Evolutionary conservation across 2,888 invertebrate genomes (phyloP).

Genomic region (Venusia cambrica): DNA sequence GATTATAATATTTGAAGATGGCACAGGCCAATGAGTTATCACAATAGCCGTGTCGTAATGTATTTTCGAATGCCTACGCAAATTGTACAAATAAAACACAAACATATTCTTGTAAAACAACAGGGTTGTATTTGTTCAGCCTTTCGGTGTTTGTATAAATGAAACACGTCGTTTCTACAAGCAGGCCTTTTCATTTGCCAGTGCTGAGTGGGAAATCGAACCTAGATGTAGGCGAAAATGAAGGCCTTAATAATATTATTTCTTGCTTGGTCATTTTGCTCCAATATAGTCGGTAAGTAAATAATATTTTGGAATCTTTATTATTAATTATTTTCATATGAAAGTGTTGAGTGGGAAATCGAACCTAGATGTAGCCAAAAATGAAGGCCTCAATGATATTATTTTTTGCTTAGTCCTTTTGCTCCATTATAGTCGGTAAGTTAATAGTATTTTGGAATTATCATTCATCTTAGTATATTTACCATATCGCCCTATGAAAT

Average conservation of each 20-base stretch:
- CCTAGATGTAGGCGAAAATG: slow-evolving; percentile 14
- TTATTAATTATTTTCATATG: slow-evolving; percentile 11
- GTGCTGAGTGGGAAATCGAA: slow-evolving; percentile 10
- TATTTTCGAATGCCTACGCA: slow-evolving; percentile 14
- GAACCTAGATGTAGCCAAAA: slow-evolving; percentile 10
- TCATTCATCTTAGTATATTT: too few species aligned
- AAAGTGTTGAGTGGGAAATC: slow-evolving; percentile 11
- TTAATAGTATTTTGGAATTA: background rate
- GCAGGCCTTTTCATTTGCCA: slow-evolving; percentile 9
- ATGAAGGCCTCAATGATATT: slow-evolving; percentile 13
- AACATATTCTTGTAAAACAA: slow-evolving; percentile 11
- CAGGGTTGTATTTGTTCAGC: slow-evolving; percentile 16
- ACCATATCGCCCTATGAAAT: too few species aligned
- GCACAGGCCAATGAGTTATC: background rate
- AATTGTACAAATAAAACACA: slow-evolving; percentile 7
- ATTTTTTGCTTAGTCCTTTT: slow-evolving; percentile 6
- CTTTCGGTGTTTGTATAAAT: slow-evolving; percentile 14
- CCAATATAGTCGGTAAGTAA: slow-evolving; percentile 13
- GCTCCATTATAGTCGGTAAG: slow-evolving; percentile 14
- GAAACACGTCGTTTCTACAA: slow-evolving; percentile 2
- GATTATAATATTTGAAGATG: background rate
- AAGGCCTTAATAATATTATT: slow-evolving; percentile 9
- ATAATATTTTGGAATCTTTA: too few species aligned
- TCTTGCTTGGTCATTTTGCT: slow-evolving; percentile 5
- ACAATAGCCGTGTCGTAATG: slow-evolving; percentile 12